Evolutionary conservation across 2,113 vertebrate genomes (phyloP).

Genomic region (Pachypanchax playfairii): DNA sequence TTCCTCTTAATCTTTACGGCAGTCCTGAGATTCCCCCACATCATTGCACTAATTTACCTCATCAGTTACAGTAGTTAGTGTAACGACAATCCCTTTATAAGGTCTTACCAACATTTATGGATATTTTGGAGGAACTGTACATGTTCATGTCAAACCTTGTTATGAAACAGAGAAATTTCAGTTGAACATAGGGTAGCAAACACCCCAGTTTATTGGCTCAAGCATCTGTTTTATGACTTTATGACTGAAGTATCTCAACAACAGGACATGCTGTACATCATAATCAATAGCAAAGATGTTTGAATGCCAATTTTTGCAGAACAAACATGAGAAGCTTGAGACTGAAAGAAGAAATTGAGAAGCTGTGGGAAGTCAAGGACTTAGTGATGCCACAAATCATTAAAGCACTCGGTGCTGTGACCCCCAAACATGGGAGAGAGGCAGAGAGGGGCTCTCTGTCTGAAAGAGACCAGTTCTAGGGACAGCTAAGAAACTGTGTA

Average conservation of each 20-base stretch:
- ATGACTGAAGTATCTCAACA: conserved; percentile 46
- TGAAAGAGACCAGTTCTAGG: too few species aligned
- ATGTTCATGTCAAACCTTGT: conserved; percentile 40
- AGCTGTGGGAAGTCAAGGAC: too few species aligned
- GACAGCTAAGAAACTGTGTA: too few species aligned
- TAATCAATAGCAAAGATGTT: conserved; percentile 66
- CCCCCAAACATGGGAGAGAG: too few species aligned
- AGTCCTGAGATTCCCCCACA: conserved; percentile 50
- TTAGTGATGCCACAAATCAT: too few species aligned
- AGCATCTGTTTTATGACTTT: conserved; percentile 68
- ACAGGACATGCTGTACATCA: conserved; percentile 61
- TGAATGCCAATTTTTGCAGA: conserved; percentile 47
- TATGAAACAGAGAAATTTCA: conserved; percentile 50
- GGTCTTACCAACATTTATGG: conserved; percentile 55
- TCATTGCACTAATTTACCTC: conserved; percentile 68
- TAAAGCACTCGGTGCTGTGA: too few species aligned
- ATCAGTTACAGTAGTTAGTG: conserved; percentile 73
- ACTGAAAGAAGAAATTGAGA: too few species aligned
- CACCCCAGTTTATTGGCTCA: conserved; percentile 57
- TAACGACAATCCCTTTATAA: conserved; percentile 63
- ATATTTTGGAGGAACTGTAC: conserved; percentile 49
- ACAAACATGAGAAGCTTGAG: too few species aligned
- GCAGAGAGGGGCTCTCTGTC: too few species aligned
- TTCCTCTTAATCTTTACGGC: conserved; percentile 61
- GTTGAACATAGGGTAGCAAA: conserved; percentile 45